Evolutionary conservation across 2,797 vertebrate species (phyloP).

Genomic region (Esox lucius): DNA sequence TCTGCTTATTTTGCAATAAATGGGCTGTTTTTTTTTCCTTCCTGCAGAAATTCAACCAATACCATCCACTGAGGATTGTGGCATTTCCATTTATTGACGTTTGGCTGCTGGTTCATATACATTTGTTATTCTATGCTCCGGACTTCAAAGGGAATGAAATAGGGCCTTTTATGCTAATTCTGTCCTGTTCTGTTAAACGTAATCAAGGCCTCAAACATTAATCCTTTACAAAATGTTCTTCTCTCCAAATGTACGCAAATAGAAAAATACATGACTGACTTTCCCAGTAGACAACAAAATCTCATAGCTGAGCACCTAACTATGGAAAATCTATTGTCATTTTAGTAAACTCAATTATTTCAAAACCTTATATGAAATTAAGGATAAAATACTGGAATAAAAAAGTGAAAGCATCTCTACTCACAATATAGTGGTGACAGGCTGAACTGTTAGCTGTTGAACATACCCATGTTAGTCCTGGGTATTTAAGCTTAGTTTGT

Average conservation of each 20-base stretch:
- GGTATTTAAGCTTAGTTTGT: background rate
- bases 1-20: conserved; percentile 79
- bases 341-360: background rate
- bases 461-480: background rate
- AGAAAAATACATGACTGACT: conserved; percentile 28
- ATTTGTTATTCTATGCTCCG: conserved; percentile 79
- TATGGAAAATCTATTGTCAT: background rate
- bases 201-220: conserved; percentile 72
- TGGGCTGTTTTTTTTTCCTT: conserved; percentile 69
- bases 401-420: background rate
- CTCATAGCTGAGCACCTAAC: background rate
- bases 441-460: background rate
- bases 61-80: conserved; percentile 77
- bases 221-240: conserved; percentile 72
- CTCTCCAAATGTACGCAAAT: conserved; percentile 38
- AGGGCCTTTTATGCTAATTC: conserved; percentile 80
- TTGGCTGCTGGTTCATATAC: conserved; percentile 79
- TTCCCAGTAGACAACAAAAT: conserved; percentile 37
- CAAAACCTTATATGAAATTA: background rate
- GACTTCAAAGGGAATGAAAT: conserved; percentile 83
- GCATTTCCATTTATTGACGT: conserved; percentile 82
- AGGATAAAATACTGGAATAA: background rate
- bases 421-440: background rate
- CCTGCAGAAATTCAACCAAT: conserved; percentile 69
- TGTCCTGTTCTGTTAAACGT: conserved; percentile 77